A percentile compares a stretch with the other conserved stretches of the same genome.
phyloP scores from a whole-genome alignment of 2,113 vertebrate species.

The Perognathus longimembris region DNA sequence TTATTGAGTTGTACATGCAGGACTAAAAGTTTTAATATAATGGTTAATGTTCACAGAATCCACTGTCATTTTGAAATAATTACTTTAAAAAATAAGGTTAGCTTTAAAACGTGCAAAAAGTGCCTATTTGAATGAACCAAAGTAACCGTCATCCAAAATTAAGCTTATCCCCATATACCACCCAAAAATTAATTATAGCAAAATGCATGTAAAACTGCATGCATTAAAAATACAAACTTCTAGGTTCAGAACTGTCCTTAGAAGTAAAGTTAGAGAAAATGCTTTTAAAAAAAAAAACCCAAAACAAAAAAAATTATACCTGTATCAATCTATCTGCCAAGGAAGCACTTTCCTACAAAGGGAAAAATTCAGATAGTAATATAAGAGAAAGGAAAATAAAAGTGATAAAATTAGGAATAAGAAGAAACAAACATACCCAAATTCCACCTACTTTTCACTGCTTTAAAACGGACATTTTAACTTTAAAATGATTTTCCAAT shows the following conservation, averaged over 20 bases:
- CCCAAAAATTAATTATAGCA: slow-evolving; percentile 73
- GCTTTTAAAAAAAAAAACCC: slow-evolving; percentile 69
- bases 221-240: slow-evolving; percentile 81
- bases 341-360: slow-evolving; percentile 99
- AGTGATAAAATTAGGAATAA: slow-evolving; percentile 87
- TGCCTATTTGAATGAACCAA: slow-evolving; percentile 79
- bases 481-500: slow-evolving; percentile 55
- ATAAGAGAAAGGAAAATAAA: slow-evolving; percentile 86
- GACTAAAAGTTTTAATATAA: slow-evolving; percentile 75
- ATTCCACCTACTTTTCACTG: slow-evolving; percentile 87
- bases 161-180: slow-evolving; percentile 77
- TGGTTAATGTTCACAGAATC: slow-evolving; percentile 82
- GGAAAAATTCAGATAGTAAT: slow-evolving; percentile 93
- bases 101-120: slow-evolving; percentile 83
- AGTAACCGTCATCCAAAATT: slow-evolving; percentile 79
- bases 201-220: slow-evolving; percentile 88
- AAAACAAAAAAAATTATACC: slow-evolving; percentile 90
- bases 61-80: slow-evolving; percentile 74
- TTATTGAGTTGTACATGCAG: slow-evolving; percentile 86
- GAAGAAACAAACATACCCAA: slow-evolving; percentile 88
- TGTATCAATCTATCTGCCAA: slow-evolving; percentile 99
- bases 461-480: slow-evolving; percentile 50
- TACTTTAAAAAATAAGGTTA: slow-evolving; percentile 82
- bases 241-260: slow-evolving; percentile 72
- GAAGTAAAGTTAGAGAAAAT: slow-evolving; percentile 79